Conservation (phyloP, 2,797 vertebrate genomes). For the Scolopax bukidnonensis region DNA sequence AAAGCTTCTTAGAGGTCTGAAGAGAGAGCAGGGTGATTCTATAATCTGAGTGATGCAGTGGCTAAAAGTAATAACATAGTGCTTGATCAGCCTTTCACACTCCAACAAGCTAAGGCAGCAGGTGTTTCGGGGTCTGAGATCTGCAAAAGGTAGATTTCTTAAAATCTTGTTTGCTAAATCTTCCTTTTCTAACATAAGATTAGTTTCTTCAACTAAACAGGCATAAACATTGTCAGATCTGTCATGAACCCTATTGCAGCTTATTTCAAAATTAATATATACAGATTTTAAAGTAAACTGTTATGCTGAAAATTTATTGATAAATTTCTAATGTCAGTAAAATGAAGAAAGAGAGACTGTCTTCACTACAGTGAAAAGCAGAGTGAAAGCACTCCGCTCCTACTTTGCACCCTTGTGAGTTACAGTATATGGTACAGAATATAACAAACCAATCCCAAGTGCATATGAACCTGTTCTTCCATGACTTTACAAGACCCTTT, state of each 20-base stretch:
- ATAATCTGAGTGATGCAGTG: background rate
- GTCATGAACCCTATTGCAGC: background rate
- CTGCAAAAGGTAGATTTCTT: slow-evolving; percentile 1
- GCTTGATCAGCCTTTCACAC: slow-evolving; percentile 31
- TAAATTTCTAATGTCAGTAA: background rate
- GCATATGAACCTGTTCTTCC: background rate
- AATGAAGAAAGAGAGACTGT: background rate
- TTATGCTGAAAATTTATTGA: background rate
- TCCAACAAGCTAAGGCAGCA: background rate
- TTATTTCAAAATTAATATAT: background rate
- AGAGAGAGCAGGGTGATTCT: background rate
- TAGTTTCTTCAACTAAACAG: slow-evolving; percentile 4
- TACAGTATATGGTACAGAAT: background rate
- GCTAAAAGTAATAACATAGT: background rate
- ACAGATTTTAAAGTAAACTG: background rate
- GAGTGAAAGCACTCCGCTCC: background rate
- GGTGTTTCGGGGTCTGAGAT: slow-evolving; percentile 32
- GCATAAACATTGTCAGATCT: background rate
- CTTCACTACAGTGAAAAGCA: background rate
- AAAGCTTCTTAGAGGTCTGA: background rate
- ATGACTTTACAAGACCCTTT: background rate
- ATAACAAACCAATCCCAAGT: background rate
- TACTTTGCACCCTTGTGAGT: background rate
- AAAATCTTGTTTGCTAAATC: slow-evolving; percentile 44
- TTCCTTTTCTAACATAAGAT: slow-evolving; percentile 20